Conservation (phyloP, 2,888 invertebrate species). For the Phengaris arion region DNA sequence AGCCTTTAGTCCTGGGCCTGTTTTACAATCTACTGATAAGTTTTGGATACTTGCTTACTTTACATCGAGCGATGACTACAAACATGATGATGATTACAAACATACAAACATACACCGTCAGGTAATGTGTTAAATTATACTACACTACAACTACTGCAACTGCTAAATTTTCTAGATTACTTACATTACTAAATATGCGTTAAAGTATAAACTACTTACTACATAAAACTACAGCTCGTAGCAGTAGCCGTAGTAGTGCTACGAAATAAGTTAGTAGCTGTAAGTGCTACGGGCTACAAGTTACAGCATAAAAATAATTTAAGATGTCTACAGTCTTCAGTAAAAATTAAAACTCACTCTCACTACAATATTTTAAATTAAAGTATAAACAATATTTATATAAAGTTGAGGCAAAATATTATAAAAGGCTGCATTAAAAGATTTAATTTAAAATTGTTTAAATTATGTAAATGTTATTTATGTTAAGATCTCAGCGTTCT, state of each 20-base stretch:
- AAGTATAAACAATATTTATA: background rate
- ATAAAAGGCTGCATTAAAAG: background rate
- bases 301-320: background rate
- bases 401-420: background rate
- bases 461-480: slow-evolving; percentile 20
- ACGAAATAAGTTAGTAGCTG: slow-evolving; percentile 1
- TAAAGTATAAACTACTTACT: background rate
- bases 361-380: background rate
- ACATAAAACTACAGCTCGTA: background rate
- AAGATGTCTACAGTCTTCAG: no score
- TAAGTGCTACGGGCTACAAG: slow-evolving; percentile 1
- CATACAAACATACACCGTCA: no score
- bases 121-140: no score
- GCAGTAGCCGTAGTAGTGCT: background rate
- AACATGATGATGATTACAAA: no score
- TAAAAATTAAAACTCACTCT: no score
- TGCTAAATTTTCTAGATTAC: no score
- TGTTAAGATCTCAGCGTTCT: slow-evolving; percentile 22
- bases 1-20: no score
- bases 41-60: no score
- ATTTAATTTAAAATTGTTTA: slow-evolving; percentile 19
- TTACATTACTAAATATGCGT: background rate
- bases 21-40: no score
- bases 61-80: no score
- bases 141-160: no score